Conservation (phyloP, 2,113 vertebrate genomes). For the Steatornis caripensis region DNA sequence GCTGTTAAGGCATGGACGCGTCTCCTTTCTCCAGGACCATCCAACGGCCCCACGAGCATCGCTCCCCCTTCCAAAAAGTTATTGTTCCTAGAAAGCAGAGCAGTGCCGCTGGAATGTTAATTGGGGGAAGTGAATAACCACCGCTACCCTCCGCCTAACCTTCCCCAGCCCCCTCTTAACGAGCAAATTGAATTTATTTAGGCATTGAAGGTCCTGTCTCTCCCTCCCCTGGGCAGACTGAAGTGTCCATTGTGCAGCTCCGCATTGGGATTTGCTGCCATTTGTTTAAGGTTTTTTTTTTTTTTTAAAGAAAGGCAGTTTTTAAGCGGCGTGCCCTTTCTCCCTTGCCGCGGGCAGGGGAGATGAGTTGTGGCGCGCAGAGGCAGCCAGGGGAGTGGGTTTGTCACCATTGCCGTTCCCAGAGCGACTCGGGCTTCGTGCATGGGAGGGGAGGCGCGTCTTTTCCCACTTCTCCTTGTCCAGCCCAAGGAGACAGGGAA, state of each 20-base stretch:
- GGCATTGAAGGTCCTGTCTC: slow-evolving; percentile 22
- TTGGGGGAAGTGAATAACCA: slow-evolving; percentile 60
- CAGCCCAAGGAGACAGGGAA: rapidly evolving
- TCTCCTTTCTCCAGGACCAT: slow-evolving; percentile 29
- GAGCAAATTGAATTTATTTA: slow-evolving; percentile 62
- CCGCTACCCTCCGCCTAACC: slow-evolving; percentile 16
- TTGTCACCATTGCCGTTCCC: neutral
- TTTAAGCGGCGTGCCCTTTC: neutral
- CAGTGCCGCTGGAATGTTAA: slow-evolving; percentile 63
- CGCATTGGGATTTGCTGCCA: slow-evolving; percentile 4
- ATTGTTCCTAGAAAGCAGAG: slow-evolving; percentile 55
- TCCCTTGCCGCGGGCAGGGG: neutral
- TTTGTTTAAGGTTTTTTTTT: neutral
- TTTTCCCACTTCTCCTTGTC: neutral
- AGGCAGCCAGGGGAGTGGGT: neutral
- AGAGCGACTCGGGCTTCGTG: rapidly evolving
- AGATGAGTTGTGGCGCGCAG: neutral
- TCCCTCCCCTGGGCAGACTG: neutral
- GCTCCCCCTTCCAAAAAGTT: slow-evolving; percentile 12
- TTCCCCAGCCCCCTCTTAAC: slow-evolving; percentile 39
- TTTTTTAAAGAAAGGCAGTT: neutral
- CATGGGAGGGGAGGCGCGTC: rapidly evolving
- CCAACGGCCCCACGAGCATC: neutral
- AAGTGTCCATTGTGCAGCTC: slow-evolving; percentile 38
- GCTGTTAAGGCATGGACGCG: neutral